phyloP scores from a whole-genome alignment of 2,113 vertebrate species.

The Hydropotes inermis region DNA sequence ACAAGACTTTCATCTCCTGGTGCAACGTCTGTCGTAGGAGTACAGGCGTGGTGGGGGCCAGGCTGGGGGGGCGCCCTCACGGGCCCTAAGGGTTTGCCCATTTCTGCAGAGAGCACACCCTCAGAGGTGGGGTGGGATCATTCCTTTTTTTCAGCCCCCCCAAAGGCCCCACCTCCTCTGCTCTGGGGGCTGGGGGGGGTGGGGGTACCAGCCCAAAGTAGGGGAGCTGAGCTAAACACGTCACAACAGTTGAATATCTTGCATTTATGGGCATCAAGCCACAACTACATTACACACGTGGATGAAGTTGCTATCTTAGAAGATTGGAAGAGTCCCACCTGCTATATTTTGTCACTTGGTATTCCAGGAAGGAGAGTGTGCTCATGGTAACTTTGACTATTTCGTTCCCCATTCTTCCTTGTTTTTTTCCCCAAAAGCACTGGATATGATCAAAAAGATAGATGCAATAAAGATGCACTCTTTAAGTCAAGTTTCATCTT shows the following conservation, averaged over 20 bases:
- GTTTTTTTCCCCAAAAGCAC: background rate
- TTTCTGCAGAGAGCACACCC: background rate
- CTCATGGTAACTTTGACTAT: background rate
- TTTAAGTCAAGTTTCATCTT: background rate
- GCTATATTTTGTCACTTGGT: background rate
- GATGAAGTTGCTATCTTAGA: background rate
- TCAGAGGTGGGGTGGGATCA: background rate
- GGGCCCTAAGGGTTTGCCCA: background rate
- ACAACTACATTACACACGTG: background rate
- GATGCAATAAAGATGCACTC: background rate
- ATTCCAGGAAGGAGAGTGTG: background rate
- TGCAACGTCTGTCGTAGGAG: background rate
- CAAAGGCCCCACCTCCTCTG: background rate
- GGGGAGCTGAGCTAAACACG: background rate
- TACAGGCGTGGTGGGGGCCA: background rate
- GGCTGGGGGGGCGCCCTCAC: too few relatives aligned
- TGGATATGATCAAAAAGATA: background rate
- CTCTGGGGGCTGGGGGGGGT: accelerated
- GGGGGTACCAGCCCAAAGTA: background rate
- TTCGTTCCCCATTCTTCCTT: background rate
- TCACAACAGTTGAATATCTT: background rate
- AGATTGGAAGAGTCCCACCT: background rate
- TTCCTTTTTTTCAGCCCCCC: background rate
- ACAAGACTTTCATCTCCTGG: background rate
- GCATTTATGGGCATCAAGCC: background rate